phyloP scores from a whole-genome alignment of 2,113 vertebrate species.

The Phalacrocorax aristotelis region DNA sequence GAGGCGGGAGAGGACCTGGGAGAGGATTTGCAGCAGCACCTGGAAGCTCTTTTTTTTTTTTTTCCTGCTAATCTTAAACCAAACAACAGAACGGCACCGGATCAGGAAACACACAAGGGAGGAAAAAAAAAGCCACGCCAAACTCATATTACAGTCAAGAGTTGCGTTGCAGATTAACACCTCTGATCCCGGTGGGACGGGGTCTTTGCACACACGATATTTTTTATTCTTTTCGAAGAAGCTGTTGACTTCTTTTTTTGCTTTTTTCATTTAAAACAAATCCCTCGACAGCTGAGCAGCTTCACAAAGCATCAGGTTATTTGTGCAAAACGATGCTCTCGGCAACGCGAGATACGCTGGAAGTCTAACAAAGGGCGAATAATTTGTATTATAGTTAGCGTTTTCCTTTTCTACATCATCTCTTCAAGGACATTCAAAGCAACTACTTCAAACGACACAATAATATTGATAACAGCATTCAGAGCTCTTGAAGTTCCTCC shows the following conservation, averaged over 20 bases:
- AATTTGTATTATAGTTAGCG: fast-evolving
- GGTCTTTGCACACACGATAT: background rate
- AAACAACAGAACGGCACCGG: fast-evolving
- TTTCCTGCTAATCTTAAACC: background rate
- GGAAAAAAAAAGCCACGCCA: fast-evolving
- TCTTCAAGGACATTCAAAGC: background rate
- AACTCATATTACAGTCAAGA: background rate
- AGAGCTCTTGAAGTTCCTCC: background rate
- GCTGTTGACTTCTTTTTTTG: background rate
- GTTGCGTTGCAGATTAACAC: background rate
- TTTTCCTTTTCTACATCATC: background rate
- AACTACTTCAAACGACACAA: fast-evolving
- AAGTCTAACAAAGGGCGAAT: background rate
- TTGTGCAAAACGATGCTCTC: background rate
- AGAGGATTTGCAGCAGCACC: background rate
- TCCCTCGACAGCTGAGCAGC: background rate
- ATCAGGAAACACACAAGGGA: background rate
- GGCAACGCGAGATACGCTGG: background rate
- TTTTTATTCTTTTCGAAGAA: background rate
- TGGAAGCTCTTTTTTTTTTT: background rate
- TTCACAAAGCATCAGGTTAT: background rate
- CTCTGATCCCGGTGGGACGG: background rate
- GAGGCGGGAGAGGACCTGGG: background rate
- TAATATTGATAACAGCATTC: fast-evolving
- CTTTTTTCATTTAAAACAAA: background rate